phyloP scores from a whole-genome alignment of 2,113 vertebrate species.

The Gymnocephalus cernua region DNA sequence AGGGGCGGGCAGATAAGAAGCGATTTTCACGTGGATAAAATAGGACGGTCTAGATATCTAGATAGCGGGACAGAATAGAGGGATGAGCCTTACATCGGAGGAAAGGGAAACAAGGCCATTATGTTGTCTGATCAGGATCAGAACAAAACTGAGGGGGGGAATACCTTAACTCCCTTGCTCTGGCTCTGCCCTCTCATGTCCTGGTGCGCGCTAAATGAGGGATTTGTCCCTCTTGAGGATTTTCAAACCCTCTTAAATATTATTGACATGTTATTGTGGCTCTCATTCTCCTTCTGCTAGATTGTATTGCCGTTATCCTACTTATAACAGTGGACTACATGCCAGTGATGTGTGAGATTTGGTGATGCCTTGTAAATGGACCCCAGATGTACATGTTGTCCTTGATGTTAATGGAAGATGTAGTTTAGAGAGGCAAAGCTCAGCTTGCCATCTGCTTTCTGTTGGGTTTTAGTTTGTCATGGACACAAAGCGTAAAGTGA shows the following conservation, averaged over 20 bases:
- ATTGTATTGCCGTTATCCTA: slow-evolving; percentile 67
- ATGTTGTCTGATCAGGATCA: slow-evolving; percentile 59
- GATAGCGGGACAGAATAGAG: slow-evolving; percentile 51
- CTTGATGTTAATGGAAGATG: slow-evolving; percentile 21
- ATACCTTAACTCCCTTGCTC: slow-evolving; percentile 33
- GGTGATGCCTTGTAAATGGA: slow-evolving; percentile 32
- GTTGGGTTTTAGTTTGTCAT: slow-evolving; percentile 16
- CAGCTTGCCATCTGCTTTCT: not conserved
- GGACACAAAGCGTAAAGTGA: not conserved
- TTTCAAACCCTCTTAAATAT: slow-evolving; percentile 78
- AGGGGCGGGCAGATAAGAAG: slow-evolving; percentile 62
- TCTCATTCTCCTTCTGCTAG: slow-evolving; percentile 43
- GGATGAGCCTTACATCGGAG: slow-evolving; percentile 68
- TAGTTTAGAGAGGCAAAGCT: slow-evolving; percentile 11
- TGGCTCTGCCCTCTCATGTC: slow-evolving; percentile 34
- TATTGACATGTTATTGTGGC: slow-evolving; percentile 65
- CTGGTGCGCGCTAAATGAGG: slow-evolving; percentile 61
- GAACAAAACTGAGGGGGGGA: slow-evolving; percentile 40
- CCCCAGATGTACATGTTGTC: slow-evolving; percentile 29
- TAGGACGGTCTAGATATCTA: not conserved
- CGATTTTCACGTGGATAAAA: slow-evolving; percentile 64
- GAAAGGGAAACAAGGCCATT: slow-evolving; percentile 65
- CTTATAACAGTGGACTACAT: slow-evolving; percentile 49
- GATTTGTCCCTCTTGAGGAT: slow-evolving; percentile 79
- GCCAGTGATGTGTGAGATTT: slow-evolving; percentile 43